A percentile compares a stretch with the other conserved stretches of the same genome.
These are phyloP conservation scores for Tetanocera ferruginea DNA, from an alignment of 2,888 invertebrate genomes.

Conservation along the genomic window DNA sequence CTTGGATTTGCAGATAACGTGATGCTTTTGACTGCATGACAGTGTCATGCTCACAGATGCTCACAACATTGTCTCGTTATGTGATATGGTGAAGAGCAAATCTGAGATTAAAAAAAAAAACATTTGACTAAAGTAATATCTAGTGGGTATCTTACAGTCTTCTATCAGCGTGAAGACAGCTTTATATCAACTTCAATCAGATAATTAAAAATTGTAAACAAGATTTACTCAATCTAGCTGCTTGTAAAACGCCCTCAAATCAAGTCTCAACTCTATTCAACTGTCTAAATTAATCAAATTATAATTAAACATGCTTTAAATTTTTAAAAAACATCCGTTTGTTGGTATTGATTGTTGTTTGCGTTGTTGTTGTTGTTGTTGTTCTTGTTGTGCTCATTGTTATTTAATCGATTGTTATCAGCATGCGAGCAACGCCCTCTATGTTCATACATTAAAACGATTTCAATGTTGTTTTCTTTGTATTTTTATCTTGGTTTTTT, in stretches of 20 bases:
- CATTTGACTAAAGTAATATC: no score
- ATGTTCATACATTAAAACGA: conserved; percentile 12
- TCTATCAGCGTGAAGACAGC: background rate
- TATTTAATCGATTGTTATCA: conserved; percentile 18
- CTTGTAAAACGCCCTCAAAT: conserved; percentile 10
- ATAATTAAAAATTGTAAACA: background rate
- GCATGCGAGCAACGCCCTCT: conserved; percentile 21
- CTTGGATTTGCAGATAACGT: conserved; percentile 9
- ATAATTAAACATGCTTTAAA: background rate
- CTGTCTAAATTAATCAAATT: background rate
- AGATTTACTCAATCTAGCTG: background rate
- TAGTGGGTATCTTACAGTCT: no score
- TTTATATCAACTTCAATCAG: no score
- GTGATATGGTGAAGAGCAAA: no score
- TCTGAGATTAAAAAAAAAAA: no score
- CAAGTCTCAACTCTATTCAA: background rate
- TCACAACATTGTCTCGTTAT: no score
- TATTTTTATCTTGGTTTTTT: background rate
- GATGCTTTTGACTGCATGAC: background rate
- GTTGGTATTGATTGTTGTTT: background rate
- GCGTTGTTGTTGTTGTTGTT: background rate
- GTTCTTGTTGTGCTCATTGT: background rate
- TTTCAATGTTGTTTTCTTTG: conserved; percentile 5
- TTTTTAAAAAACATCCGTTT: background rate
- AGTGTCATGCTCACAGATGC: background rate